A percentile compares a stretch with the other conserved stretches of the same genome.
Evolutionary conservation across 2,888 invertebrate species (phyloP).

Genomic region (Tenthredo distinguenda): DNA sequence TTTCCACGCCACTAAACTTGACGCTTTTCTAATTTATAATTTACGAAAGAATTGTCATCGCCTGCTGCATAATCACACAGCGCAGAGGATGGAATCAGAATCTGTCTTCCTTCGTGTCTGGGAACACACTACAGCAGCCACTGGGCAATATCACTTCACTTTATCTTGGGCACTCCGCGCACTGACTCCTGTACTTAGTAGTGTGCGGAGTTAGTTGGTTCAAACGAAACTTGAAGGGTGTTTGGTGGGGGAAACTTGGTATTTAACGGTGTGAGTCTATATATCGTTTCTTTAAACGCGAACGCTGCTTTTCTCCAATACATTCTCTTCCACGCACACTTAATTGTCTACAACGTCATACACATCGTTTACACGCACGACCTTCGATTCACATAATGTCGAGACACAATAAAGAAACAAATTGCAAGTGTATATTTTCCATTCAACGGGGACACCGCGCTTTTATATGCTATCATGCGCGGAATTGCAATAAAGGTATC

Average conservation of each 20-base stretch:
- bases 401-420: slow-evolving; percentile 25
- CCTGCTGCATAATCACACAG: background rate
- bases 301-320: slow-evolving; percentile 20
- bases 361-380: background rate
- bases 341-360: background rate
- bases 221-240: background rate
- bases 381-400: slow-evolving; percentile 38
- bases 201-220: slow-evolving; percentile 38
- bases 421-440: slow-evolving; percentile 24
- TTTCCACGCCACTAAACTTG: background rate
- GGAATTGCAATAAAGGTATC: background rate
- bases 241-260: background rate
- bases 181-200: slow-evolving; percentile 18
- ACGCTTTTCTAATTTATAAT: background rate
- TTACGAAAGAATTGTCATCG: background rate
- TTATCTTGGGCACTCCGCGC: slow-evolving; percentile 60
- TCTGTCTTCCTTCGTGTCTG: slow-evolving; percentile 38
- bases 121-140: slow-evolving; percentile 25
- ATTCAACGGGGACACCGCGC: background rate
- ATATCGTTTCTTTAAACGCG: slow-evolving; percentile 28
- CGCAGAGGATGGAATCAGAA: background rate
- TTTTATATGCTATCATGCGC: background rate
- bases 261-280: background rate
- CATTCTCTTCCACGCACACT: background rate
- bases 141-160: slow-evolving; percentile 53